A percentile compares a stretch with the other conserved stretches of the same genome.
Evolutionary conservation across 2,113 vertebrate species (phyloP).

Genomic region (Bujurquina vittata): DNA sequence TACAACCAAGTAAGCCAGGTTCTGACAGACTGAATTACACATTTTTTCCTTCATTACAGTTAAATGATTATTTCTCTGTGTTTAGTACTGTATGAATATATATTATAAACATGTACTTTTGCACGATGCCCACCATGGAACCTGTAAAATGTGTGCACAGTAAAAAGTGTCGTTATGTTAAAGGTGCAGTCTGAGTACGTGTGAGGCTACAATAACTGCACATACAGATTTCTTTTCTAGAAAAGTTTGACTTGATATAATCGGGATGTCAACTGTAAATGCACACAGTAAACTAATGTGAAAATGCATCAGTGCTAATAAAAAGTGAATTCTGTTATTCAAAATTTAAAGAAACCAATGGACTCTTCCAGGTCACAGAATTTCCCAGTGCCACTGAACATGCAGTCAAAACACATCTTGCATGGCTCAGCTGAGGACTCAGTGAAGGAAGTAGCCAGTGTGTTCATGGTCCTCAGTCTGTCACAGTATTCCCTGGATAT

Average conservation of each 20-base stretch:
- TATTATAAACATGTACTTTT: neutral
- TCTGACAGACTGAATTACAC: neutral
- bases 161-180: neutral
- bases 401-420: conserved; percentile 46
- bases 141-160: neutral
- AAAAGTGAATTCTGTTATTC: conserved; percentile 59
- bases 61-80: neutral
- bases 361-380: conserved; percentile 30
- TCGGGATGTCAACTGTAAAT: neutral
- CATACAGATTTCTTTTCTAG: neutral
- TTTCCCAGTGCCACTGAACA: conserved; percentile 37
- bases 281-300: conserved; percentile 25
- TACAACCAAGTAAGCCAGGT: neutral
- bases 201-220: conserved; percentile 15
- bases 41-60: neutral
- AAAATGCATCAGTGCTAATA: conserved; percentile 28
- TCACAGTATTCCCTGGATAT: conserved; percentile 79
- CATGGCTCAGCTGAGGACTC: conserved; percentile 35
- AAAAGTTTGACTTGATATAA: neutral
- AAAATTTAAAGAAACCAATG: conserved; percentile 38
- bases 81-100: neutral
- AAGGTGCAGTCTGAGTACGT: neutral
- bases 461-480: conserved; percentile 1
- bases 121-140: neutral
- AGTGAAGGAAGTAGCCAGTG: conserved; percentile 31